Evolutionary conservation across 2,113 vertebrate genomes (phyloP), one percentile per base, ranked within the genome.

Genomic region (Dendropsophus ebraccatus): DNA sequence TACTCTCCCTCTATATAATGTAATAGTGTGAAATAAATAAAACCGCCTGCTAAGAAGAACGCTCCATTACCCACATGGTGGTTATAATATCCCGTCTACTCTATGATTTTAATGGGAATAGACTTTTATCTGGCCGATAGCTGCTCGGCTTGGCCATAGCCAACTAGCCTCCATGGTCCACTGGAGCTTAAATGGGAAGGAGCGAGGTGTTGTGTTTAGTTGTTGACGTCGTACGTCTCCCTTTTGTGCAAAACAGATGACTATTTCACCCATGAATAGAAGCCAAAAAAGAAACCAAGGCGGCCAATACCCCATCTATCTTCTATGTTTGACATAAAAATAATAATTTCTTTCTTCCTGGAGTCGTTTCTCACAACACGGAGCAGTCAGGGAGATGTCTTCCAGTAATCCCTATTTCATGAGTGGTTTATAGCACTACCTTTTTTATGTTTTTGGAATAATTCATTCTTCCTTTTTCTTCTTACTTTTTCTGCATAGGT

Each of bases 101-200:
- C 54, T 47, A 30, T 84, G 82, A 73, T 54, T 62, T 62, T 75
- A 84, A 75, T 84, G 76, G 70, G 70, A 76, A 75, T 60, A 47
- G 54, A 16, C 32, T 84, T 84, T 41, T 56, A 47, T 49, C 52
- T 73, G 30, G 72, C 82, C 19, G 4, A 83, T 11, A 30, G 47
- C 49, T 19, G 32, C 50, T 28, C 8, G 23, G 9, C 52, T 19
- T 35, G 41, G 2, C 32, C 41, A 23, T 35, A 49, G 72, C 19
- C 83, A 75, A 45, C 35, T 50, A 19, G 11, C 72, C 14, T 49
- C 73, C 54, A 65, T 35, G 83, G 56, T 47, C 83, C 56, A 76
- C 37, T 49, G 83, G 49, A 54, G 54, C 37, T 49, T 74, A 60
- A 84, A 62, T 75, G 70, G 54, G 37, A 62, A 76, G 83, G 62